Percentiles rank a stretch among this genome's conserved stretches.
phyloP scores from a whole-genome alignment of 2,888 invertebrate genomes.

The Hypomecis atomaria region DNA sequence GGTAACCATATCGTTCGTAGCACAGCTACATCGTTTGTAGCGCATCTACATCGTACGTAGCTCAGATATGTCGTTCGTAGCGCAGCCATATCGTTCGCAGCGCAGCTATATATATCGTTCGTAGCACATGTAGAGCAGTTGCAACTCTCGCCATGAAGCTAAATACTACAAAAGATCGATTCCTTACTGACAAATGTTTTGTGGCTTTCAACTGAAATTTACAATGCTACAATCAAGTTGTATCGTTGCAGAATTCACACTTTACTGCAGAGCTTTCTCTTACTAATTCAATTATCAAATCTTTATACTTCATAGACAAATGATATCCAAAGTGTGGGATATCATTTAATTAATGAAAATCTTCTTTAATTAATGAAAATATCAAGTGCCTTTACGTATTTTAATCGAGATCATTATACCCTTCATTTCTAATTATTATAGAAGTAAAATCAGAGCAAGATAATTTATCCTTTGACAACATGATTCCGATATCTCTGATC shows the following conservation, averaged over 20 bases:
- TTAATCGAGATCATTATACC: slow-evolving; percentile 9
- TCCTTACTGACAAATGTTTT: too few species aligned
- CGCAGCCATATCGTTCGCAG: background rate
- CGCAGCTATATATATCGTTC: background rate
- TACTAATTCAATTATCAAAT: too few species aligned
- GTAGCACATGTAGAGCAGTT: background rate
- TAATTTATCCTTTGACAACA: slow-evolving; percentile 32
- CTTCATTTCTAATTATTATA: slow-evolving; percentile 18
- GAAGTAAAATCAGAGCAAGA: slow-evolving; percentile 23
- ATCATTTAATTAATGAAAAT: too few species aligned
- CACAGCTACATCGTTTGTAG: background rate
- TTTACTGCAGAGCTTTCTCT: too few species aligned
- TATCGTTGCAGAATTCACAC: too few species aligned
- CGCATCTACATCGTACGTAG: background rate
- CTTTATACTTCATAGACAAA: too few species aligned
- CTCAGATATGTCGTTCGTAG: background rate
- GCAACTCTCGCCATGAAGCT: too few species aligned
- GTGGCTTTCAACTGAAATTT: too few species aligned
- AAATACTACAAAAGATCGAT: too few species aligned
- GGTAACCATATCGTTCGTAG: background rate
- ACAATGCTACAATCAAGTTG: too few species aligned
- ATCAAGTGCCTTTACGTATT: background rate
- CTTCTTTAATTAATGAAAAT: too few species aligned
- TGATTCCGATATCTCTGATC: slow-evolving; percentile 6
- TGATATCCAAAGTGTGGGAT: too few species aligned